Percentiles rank a stretch among this genome's conserved stretches.
phyloP scores from a whole-genome alignment of 37 sponge, comb jelly and placozoan genomes.

The Cladorhizidae sp. region DNA sequence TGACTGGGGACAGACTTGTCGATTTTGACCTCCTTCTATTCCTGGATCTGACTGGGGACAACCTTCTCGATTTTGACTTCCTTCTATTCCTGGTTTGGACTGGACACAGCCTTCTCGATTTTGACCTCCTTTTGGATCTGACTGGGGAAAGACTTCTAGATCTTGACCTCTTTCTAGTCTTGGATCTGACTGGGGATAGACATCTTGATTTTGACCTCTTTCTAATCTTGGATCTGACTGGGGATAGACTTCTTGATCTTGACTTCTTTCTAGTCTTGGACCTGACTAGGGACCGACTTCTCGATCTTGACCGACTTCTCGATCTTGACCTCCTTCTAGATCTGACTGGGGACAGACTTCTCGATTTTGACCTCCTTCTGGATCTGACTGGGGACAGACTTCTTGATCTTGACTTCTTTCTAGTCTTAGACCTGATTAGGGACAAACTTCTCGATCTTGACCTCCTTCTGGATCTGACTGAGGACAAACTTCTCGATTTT shows the following conservation, averaged over 20 bases:
- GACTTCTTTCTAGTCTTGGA: too few species aligned
- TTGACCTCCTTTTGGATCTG: too few species aligned
- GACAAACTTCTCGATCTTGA: too few species aligned
- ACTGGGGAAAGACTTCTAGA: background rate
- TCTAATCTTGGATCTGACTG: background rate
- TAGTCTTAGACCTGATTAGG: background rate
- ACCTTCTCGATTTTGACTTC: too few species aligned
- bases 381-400: too few species aligned
- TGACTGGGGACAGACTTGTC: too few species aligned
- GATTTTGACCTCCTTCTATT: background rate
- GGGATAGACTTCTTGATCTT: too few species aligned
- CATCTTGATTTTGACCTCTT: background rate
- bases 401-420: too few species aligned
- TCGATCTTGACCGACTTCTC: conserved; percentile 6
- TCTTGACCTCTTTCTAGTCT: conserved; percentile 4
- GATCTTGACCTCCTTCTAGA: conserved; percentile 17
- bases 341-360: too few species aligned
- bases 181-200: conserved; percentile 1
- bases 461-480: too few species aligned
- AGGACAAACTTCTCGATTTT: background rate
- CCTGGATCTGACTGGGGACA: too few species aligned
- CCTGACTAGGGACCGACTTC: background rate
- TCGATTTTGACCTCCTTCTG: background rate
- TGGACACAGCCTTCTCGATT: too few species aligned
- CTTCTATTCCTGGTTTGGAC: background rate